Conservation (phyloP, 1,140 invertebrate genomes). For the Drosophila mauritiana region DNA sequence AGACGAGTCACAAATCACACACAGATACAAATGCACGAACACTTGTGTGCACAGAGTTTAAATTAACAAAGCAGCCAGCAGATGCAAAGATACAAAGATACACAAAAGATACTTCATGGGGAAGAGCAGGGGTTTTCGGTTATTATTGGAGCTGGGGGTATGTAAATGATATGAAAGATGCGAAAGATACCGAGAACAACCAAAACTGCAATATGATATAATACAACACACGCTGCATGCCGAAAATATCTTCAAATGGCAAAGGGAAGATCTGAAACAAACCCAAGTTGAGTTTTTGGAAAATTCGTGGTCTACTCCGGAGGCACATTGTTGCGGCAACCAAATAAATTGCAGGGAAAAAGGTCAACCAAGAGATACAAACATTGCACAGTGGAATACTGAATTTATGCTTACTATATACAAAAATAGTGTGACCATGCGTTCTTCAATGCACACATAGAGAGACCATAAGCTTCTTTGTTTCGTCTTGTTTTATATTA, state of each 20-base stretch:
- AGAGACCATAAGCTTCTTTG: neutral
- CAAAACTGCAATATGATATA: slow-evolving; percentile 24
- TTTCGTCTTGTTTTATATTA: neutral
- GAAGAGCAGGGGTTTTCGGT: slow-evolving; percentile 3
- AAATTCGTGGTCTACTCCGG: neutral
- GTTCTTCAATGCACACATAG: neutral
- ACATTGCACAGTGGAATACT: neutral
- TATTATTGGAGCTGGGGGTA: slow-evolving; percentile 7
- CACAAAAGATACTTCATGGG: slow-evolving; percentile 26
- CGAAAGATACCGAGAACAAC: slow-evolving; percentile 29
- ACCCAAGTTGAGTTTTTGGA: neutral
- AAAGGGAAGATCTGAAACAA: slow-evolving; percentile 11
- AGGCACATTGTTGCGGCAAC: slow-evolving; percentile 4
- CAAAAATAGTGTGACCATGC: neutral
- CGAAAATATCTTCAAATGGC: slow-evolving; percentile 31
- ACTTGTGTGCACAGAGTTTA: slow-evolving; percentile 33
- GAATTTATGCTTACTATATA: neutral
- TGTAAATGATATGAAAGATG: slow-evolving; percentile 42
- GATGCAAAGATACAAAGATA: slow-evolving; percentile 53
- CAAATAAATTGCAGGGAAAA: neutral
- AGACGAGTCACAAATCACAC: slow-evolving; percentile 38
- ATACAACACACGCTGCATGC: slow-evolving; percentile 3
- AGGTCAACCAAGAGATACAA: neutral
- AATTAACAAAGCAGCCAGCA: slow-evolving; percentile 56
- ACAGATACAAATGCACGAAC: slow-evolving; percentile 14